A percentile compares a stretch with the other conserved stretches of the same genome.
phyloP scores from a whole-genome alignment of 1,140 invertebrate genomes.

The Drosophila setifemur region DNA sequence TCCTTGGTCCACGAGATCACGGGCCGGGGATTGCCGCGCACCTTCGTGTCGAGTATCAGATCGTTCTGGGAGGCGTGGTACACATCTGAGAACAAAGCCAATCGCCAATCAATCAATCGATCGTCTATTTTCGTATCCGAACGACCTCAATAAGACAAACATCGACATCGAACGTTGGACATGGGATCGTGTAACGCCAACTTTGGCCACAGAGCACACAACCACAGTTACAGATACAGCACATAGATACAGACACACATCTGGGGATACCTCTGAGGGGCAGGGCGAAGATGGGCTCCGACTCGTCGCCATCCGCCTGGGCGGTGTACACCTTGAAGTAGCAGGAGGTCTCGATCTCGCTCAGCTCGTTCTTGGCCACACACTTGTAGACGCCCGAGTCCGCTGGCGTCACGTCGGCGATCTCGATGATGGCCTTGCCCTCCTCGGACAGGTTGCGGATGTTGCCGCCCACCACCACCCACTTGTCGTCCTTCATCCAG shows the following conservation, averaged over 20 bases:
- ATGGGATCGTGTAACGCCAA: conserved; percentile 57
- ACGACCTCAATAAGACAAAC: conserved; percentile 60
- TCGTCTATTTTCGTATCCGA: conserved; percentile 63
- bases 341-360: conserved; percentile 81
- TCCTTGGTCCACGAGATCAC: conserved; percentile 91
- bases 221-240: conserved; percentile 8
- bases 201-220: conserved; percentile 25
- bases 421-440: conserved; percentile 73
- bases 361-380: conserved; percentile 73
- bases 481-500: conserved; percentile 92
- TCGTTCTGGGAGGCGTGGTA: conserved; percentile 88
- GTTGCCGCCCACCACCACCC: conserved; percentile 61
- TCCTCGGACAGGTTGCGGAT: conserved; percentile 73
- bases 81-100: conserved; percentile 84
- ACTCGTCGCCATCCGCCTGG: conserved; percentile 77
- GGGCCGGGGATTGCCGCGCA: conserved; percentile 89
- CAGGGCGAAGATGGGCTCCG: conserved; percentile 79
- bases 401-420: conserved; percentile 59
- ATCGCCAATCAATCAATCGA: conserved; percentile 68
- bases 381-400: conserved; percentile 79
- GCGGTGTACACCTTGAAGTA: conserved; percentile 81
- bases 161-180: conserved; percentile 8
- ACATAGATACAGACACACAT: background rate
- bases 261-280: conserved; percentile 76
- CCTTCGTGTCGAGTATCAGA: conserved; percentile 89